Percentiles rank a stretch among this genome's conserved stretches.
phyloP scores from a whole-genome alignment of 2,888 invertebrate species.

The Mythimna albipuncta region DNA sequence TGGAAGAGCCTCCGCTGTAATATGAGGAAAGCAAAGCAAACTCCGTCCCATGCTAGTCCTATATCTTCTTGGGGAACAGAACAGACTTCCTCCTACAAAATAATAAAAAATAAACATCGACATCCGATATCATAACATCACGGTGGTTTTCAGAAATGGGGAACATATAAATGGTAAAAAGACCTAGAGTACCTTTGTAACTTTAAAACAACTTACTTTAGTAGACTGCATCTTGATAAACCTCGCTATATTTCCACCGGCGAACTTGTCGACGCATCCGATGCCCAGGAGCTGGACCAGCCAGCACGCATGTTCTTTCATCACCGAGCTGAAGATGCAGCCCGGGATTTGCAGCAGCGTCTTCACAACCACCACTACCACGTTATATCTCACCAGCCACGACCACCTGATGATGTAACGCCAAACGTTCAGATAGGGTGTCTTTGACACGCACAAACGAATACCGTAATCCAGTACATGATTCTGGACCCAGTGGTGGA shows the following conservation, averaged over 20 bases:
- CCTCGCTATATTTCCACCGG: conserved; percentile 83
- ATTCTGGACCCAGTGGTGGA: too few species aligned
- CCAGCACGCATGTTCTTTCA: conserved; percentile 92
- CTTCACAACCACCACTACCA: conserved; percentile 96
- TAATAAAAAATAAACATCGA: conserved; percentile 21
- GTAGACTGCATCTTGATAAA: conserved; percentile 83
- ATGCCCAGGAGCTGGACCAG: conserved; percentile 97
- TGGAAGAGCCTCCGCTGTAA: conserved; percentile 97
- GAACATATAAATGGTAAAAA: not conserved
- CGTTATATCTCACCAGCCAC: conserved; percentile 96
- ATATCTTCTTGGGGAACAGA: conserved; percentile 95
- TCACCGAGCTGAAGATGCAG: conserved; percentile 94
- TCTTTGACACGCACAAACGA: too few species aligned
- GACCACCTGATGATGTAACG: conserved; percentile 93
- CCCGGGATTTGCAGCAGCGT: conserved; percentile 97
- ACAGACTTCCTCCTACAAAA: conserved; percentile 87
- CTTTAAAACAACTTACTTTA: conserved; percentile 71
- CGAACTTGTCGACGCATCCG: conserved; percentile 95
- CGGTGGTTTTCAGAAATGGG: not conserved
- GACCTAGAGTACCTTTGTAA: not conserved
- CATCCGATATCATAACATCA: not conserved
- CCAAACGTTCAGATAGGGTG: too few species aligned
- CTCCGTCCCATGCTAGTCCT: conserved; percentile 98
- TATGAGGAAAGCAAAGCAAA: conserved; percentile 98
- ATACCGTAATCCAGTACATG: too few species aligned